phyloP scores from a whole-genome alignment of 2,888 invertebrate genomes.

The Eustalomyia histrio region DNA sequence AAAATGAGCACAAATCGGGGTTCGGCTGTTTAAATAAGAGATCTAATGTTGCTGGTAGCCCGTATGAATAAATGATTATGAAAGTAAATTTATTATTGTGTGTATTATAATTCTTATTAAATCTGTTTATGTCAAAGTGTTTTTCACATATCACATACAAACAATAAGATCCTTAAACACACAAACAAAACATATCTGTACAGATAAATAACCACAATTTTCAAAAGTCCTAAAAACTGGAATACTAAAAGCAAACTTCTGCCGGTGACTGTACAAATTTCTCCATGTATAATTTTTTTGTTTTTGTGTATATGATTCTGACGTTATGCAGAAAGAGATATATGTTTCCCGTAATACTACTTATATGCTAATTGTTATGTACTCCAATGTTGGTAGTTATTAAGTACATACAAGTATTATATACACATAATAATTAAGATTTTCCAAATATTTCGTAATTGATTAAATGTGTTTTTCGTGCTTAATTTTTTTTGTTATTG shows the following conservation, averaged over 20 bases:
- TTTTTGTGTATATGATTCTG: too few species aligned
- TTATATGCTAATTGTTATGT: neutral
- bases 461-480: too few species aligned
- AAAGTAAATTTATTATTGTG: slow-evolving; percentile 5
- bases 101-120: slow-evolving; percentile 35
- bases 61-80: neutral
- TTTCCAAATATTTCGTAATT: neutral
- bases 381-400: neutral
- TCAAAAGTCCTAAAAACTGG: too few species aligned
- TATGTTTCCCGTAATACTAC: neutral
- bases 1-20: too few species aligned
- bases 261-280: too few species aligned
- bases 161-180: slow-evolving; percentile 12
- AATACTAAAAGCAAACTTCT: too few species aligned
- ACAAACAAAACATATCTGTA: neutral
- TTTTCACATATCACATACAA: slow-evolving; percentile 38
- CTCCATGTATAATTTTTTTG: too few species aligned
- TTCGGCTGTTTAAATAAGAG: neutral
- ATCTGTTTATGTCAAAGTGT: slow-evolving; percentile 36
- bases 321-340: neutral
- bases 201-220: neutral
- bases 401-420: neutral
- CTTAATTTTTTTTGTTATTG: too few species aligned
- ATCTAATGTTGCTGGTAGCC: neutral
- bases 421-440: neutral